phyloP scores from a whole-genome alignment of 2,797 vertebrate species.

The Mico argentatus region DNA sequence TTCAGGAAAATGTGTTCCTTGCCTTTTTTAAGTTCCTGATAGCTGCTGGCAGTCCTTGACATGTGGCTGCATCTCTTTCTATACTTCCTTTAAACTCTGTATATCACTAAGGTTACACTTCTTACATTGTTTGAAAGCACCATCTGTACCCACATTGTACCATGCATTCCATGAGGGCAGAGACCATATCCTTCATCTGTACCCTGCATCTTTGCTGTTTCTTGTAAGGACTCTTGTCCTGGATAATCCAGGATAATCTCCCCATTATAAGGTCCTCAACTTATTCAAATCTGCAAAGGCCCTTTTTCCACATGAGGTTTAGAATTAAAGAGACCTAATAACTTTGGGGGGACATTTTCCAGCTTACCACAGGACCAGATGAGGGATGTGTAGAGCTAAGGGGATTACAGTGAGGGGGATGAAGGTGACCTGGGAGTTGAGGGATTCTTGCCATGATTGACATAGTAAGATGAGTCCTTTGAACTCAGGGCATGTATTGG shows the following conservation, averaged over 20 bases:
- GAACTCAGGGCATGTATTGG: neutral
- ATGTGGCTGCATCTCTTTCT: neutral
- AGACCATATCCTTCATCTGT: neutral
- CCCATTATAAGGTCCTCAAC: neutral
- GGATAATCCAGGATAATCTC: neutral
- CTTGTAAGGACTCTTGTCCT: neutral
- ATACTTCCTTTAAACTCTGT: neutral
- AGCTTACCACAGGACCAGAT: neutral
- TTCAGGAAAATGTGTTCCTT: neutral
- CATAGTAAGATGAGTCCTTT: neutral
- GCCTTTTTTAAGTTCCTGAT: neutral
- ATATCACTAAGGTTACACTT: neutral
- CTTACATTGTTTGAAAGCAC: neutral
- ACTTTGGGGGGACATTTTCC: neutral
- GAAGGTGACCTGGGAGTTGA: neutral
- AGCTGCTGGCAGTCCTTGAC: neutral
- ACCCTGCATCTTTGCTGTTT: neutral
- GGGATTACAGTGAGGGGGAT: neutral
- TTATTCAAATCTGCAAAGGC: neutral
- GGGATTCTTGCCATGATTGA: neutral
- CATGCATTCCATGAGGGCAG: neutral
- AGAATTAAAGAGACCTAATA: neutral
- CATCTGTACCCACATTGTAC: neutral
- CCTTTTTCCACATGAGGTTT: neutral
- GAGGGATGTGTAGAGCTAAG: neutral